A percentile compares a stretch with the other conserved stretches of the same genome.
These are phyloP conservation scores for Palythoa heliodiscus DNA, from an alignment of 92 coral and sea anemone species.

Conservation along the genomic window DNA sequence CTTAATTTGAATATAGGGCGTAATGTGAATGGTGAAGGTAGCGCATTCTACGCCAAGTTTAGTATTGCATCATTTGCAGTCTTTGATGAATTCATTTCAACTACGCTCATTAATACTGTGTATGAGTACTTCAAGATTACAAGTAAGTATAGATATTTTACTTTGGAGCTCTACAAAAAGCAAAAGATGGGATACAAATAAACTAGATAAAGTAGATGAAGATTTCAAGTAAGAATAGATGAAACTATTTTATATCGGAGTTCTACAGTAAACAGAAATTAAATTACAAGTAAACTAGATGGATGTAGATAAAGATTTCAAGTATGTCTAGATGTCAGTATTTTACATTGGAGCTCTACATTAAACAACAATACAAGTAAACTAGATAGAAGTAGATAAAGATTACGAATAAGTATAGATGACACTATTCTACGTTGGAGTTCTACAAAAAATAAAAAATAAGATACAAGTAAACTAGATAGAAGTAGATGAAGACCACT, in stretches of 20 bases:
- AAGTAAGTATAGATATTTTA: too few relatives aligned
- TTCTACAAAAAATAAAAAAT: too few relatives aligned
- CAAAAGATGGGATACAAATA: conserved; percentile 55
- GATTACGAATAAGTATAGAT: conserved; percentile 62
- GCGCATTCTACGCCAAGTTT: conserved; percentile 81
- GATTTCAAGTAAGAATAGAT: conserved; percentile 62
- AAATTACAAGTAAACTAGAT: too few relatives aligned
- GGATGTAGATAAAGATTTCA: too few relatives aligned
- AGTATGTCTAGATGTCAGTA: too few relatives aligned
- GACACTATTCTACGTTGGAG: too few relatives aligned
- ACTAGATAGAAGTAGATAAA: conserved; percentile 38
- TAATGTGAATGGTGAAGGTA: conserved; percentile 77
- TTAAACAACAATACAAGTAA: conserved; percentile 77
- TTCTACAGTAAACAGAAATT: too few relatives aligned
- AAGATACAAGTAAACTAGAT: too few relatives aligned
- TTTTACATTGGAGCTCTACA: too few relatives aligned
- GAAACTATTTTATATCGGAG: too few relatives aligned
- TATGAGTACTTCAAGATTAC: conserved; percentile 54
- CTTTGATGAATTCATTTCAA: conserved; percentile 74
- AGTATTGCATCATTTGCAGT: conserved; percentile 82
- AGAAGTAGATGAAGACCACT: too few relatives aligned
- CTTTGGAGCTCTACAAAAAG: conserved; percentile 65
- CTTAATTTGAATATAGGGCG: conserved; percentile 88
- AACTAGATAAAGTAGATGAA: conserved; percentile 38
- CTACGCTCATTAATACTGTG: conserved; percentile 59